Percentiles rank a stretch among this genome's conserved stretches.
These are phyloP conservation scores for Cheracebus regulus DNA, from an alignment of 2,797 vertebrate species.

Conservation along the genomic window DNA sequence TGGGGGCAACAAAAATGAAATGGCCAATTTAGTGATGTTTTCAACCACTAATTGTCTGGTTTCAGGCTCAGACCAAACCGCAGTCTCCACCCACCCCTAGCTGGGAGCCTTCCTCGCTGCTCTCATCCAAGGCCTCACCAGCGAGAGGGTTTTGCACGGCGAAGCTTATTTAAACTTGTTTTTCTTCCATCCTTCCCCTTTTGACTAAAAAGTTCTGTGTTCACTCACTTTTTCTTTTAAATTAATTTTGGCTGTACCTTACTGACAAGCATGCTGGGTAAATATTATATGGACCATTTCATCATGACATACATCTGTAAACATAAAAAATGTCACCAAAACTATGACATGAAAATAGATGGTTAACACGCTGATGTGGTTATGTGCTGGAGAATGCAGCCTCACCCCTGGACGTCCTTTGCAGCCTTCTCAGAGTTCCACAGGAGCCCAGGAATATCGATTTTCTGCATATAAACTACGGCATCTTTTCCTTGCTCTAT, in stretches of 20 bases:
- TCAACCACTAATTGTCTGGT: not conserved
- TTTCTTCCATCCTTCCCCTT: not conserved
- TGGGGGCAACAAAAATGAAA: constrained; percentile 46
- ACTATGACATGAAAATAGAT: rapidly evolving
- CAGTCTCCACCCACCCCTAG: not conserved
- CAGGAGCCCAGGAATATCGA: rapidly evolving
- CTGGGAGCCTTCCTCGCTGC: not conserved
- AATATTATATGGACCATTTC: rapidly evolving
- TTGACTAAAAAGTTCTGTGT: not conserved
- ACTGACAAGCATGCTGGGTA: not conserved
- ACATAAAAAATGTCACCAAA: rapidly evolving
- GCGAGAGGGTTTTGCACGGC: rapidly evolving
- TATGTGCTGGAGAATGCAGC: not conserved
- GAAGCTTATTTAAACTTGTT: not conserved
- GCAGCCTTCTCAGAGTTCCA: not conserved
- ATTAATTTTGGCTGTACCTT: not conserved
- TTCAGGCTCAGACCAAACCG: constrained; percentile 34
- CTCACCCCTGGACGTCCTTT: rapidly evolving
- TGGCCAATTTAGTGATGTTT: constrained; percentile 47
- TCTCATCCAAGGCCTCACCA: not conserved
- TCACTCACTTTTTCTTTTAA: not conserved
- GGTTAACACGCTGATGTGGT: rapidly evolving
- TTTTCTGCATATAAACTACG: not conserved
- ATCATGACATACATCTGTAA: rapidly evolving
- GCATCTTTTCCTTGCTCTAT: not conserved